A percentile compares a stretch with the other conserved stretches of the same genome.
Evolutionary conservation across 2,797 vertebrate species (phyloP).

Genomic region (Clamator glandarius): DNA sequence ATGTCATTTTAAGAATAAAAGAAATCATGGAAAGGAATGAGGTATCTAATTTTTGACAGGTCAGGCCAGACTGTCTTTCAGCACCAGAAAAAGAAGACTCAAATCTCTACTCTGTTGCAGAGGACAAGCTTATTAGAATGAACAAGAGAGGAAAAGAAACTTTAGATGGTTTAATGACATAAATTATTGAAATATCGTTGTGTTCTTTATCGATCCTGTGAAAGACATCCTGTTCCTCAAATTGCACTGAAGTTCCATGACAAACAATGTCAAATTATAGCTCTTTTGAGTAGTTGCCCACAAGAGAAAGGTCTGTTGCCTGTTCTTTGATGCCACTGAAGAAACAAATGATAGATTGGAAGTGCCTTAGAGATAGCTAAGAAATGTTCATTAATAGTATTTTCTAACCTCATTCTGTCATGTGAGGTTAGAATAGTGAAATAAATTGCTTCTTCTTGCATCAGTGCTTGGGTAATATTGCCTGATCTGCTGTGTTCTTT

Average conservation of each 20-base stretch:
- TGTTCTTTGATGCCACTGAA: not conserved
- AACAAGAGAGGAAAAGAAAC: not conserved
- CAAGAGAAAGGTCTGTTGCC: not conserved
- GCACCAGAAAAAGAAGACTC: not conserved
- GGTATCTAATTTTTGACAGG: not conserved
- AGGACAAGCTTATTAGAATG: not conserved
- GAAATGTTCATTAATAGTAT: not conserved
- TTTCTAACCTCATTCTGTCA: not conserved
- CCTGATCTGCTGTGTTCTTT: not conserved
- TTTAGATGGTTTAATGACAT: not conserved
- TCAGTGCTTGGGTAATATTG: not conserved
- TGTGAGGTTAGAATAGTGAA: not conserved
- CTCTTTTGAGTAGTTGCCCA: not conserved
- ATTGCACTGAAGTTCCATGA: not conserved
- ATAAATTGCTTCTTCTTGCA: not conserved
- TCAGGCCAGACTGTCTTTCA: not conserved
- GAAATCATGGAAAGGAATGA: not conserved
- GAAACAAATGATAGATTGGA: not conserved
- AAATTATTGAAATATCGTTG: not conserved
- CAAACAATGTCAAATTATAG: not conserved
- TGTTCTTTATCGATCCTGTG: not conserved
- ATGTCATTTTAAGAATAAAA: not conserved
- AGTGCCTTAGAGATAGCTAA: not conserved
- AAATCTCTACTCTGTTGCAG: not conserved
- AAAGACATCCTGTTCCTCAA: not conserved